Conservation (phyloP, 2,113 vertebrate genomes). For the Mirounga angustirostris region DNA sequence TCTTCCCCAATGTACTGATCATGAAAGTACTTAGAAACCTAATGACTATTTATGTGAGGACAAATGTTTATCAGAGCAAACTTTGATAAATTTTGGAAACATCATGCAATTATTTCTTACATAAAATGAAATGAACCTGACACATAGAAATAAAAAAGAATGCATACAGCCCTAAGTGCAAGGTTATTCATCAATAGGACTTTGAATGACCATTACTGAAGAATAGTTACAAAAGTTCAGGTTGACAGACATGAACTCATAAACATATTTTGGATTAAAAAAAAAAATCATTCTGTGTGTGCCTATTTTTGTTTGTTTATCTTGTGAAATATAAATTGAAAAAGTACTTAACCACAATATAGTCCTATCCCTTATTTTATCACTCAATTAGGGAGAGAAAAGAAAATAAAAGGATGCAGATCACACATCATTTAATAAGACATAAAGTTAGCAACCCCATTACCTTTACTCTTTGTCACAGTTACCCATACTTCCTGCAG, state of each 20-base stretch:
- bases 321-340: neutral
- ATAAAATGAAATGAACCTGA: constrained; percentile 48
- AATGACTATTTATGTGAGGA: neutral
- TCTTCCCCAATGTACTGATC: neutral
- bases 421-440: constrained; percentile 78
- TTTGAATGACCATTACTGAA: neutral
- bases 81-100: neutral
- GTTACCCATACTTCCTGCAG: constrained; percentile 94
- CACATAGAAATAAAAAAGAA: constrained; percentile 54
- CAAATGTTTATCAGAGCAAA: neutral
- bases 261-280: neutral
- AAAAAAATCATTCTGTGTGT: neutral
- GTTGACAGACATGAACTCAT: neutral
- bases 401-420: constrained; percentile 61
- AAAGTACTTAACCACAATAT: neutral
- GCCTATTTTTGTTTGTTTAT: neutral
- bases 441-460: constrained; percentile 88
- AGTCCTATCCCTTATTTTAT: neutral
- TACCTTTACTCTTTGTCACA: constrained; percentile 95
- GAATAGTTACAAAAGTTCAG: neutral
- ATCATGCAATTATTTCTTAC: neutral
- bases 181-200: neutral
- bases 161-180: neutral
- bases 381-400: constrained; percentile 13
- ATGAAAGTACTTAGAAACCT: neutral